Evolutionary conservation across 2,113 vertebrate genomes (phyloP), one percentile per base, ranked within the genome.

Genomic region (Sinocyclocheilus maitianheensis): DNA sequence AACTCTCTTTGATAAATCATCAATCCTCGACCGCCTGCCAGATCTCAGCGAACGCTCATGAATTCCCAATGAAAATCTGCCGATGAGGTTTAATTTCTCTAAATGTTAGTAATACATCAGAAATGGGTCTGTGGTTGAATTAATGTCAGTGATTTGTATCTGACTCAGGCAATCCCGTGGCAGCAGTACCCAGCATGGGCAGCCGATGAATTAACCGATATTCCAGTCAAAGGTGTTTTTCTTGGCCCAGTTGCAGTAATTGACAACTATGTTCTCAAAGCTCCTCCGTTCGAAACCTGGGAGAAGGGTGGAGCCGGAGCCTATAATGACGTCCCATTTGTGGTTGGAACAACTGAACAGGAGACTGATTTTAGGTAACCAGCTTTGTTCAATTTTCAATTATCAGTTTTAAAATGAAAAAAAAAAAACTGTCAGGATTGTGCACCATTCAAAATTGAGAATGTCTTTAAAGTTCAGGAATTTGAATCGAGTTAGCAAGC

Each of bases 321-420:
- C 20, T 88, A 91, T 81, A 95, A 83, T 0, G 95, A 96, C 4
- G 93, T 96, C 26, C 95, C 95, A 0, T 92, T 94, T 3, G 69
- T 96, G 0, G 72, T 96, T 1, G 95, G 95, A 71, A 95, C 94
- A 9, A 94, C 93, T 0, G 91, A 91, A 79, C 95, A 96, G 87
- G 95, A 96, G 87, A 79, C 22, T 0, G 95, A 96, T 88, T 95
- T 90, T 77, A 89, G 89, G 94, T 95, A 89, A 90, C 81, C 8
- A 3, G 40, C 8, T 51, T 65, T 65, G 60, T n/a, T 58, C 2
- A 3, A 1, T 11, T 46, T 12, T 48, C 34, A 30, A 0, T 4
- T 5, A 30, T 18, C 1, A 3, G 16, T 24, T 75, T 11, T 48
- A 18, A 26, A 53, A 77, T 53, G 43, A 2, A 10, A 53, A 34